These are phyloP conservation scores for Syrphus vitripennis DNA, from an alignment of 2,888 invertebrate genomes.

Conservation along the genomic window DNA sequence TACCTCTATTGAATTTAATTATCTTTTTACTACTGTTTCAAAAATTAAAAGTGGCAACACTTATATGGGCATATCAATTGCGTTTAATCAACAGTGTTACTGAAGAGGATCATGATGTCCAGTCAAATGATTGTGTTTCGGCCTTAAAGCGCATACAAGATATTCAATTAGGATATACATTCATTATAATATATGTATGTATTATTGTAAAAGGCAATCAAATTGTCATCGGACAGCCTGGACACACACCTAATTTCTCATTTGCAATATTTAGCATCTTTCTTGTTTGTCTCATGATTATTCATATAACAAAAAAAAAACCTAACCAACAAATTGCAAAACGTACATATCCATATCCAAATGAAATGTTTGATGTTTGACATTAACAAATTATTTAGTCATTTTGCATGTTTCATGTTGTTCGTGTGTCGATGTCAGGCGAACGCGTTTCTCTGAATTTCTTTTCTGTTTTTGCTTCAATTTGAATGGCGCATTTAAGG, in stretches of 20 bases:
- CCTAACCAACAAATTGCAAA: background rate
- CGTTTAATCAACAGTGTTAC: background rate
- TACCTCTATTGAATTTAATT: background rate
- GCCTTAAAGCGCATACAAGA: background rate
- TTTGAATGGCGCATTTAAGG: conserved; percentile 29
- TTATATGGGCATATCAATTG: background rate
- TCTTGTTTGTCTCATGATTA: conserved; percentile 48
- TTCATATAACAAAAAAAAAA: conserved; percentile 34
- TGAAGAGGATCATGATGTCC: background rate
- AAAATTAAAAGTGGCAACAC: background rate
- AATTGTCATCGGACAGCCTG: conserved; percentile 33
- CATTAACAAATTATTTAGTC: conserved; percentile 62
- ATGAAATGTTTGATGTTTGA: conserved; percentile 32
- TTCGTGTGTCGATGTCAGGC: conserved; percentile 26
- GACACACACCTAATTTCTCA: conserved; percentile 36
- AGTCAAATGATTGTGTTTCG: background rate
- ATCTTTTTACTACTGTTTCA: background rate
- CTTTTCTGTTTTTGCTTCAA: background rate
- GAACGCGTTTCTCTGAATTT: conserved; percentile 60
- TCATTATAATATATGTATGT: conserved; percentile 21
- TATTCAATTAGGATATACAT: conserved; percentile 46
- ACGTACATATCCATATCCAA: background rate
- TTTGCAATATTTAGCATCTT: conserved; percentile 1
- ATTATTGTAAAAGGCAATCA: conserved; percentile 11
- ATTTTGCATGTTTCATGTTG: conserved; percentile 50